Evolutionary conservation across 2,113 vertebrate genomes (phyloP).

Genomic region (Syngnathoides biaculeatus): DNA sequence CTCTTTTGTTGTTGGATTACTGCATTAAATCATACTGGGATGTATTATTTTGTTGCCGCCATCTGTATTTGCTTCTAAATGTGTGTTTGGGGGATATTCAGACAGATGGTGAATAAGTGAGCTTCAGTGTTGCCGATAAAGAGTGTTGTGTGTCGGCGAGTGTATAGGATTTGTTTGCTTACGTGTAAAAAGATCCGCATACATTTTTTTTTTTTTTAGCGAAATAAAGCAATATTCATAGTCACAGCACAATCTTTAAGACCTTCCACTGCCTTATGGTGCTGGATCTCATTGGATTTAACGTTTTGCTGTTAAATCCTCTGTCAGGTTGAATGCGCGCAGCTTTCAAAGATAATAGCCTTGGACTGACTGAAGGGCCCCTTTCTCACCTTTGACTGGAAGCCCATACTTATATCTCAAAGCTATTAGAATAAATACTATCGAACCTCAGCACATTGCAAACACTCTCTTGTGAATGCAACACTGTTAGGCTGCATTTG

Average conservation of each 20-base stretch:
- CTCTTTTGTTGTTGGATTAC: constrained; percentile 4
- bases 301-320: constrained; percentile 9
- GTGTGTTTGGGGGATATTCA: background rate
- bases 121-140: background rate
- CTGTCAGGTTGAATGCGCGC: constrained; percentile 23
- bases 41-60: background rate
- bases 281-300: constrained; percentile 19
- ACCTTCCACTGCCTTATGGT: constrained; percentile 3
- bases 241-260: constrained; percentile 25
- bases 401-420: constrained; percentile 1
- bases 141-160: background rate
- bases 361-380: constrained; percentile 4
- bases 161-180: background rate
- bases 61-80: background rate
- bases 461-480: background rate
- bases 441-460: background rate
- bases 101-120: background rate
- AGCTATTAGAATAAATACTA: constrained; percentile 4
- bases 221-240: constrained; percentile 3
- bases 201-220: constrained; percentile 1
- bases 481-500: background rate
- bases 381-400: constrained; percentile 12
- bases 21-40: constrained; percentile 8
- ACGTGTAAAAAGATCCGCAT: background rate
- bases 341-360: constrained; percentile 27